These are phyloP conservation scores for Dolichopus griseipennis DNA, from an alignment of 2,888 invertebrate genomes.

Conservation along the genomic window DNA sequence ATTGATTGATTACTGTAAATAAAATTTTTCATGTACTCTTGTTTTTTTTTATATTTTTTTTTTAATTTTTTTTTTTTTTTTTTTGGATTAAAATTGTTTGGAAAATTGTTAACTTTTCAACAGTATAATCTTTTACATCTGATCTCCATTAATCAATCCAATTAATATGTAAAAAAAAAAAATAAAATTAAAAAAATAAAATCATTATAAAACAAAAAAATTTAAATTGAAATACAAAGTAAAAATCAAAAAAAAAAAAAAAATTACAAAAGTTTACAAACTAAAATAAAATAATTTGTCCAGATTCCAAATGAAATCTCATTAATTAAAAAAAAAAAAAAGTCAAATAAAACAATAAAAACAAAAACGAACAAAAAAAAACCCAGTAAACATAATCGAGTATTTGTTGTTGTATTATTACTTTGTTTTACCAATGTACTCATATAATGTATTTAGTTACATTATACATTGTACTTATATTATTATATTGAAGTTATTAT, in stretches of 20 bases:
- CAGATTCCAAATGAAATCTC: background rate
- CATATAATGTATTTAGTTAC: too few species aligned
- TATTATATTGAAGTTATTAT: too few species aligned
- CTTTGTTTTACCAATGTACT: too few species aligned
- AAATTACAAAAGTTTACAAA: background rate
- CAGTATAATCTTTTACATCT: background rate
- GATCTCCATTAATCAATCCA: slow-evolving; percentile 6
- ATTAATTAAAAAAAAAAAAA: background rate
- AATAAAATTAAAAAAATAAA: background rate
- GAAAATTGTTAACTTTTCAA: background rate
- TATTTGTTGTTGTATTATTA: too few species aligned
- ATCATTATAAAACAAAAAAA: too few species aligned
- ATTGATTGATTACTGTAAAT: background rate
- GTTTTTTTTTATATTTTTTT: too few species aligned
- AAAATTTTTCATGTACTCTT: background rate
- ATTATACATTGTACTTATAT: too few species aligned
- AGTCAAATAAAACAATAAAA: too few species aligned
- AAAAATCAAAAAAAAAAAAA: background rate
- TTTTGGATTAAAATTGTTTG: background rate
- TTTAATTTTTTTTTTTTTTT: too few species aligned
- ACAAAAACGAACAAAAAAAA: too few species aligned
- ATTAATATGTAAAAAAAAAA: background rate
- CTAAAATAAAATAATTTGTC: slow-evolving; percentile 1
- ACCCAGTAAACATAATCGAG: too few species aligned
- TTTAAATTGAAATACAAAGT: too few species aligned